A percentile compares a stretch with the other conserved stretches of the same genome.
These are phyloP conservation scores for Saguinus imperator DNA, from an alignment of 2,113 vertebrate species.

Conservation along the genomic window DNA sequence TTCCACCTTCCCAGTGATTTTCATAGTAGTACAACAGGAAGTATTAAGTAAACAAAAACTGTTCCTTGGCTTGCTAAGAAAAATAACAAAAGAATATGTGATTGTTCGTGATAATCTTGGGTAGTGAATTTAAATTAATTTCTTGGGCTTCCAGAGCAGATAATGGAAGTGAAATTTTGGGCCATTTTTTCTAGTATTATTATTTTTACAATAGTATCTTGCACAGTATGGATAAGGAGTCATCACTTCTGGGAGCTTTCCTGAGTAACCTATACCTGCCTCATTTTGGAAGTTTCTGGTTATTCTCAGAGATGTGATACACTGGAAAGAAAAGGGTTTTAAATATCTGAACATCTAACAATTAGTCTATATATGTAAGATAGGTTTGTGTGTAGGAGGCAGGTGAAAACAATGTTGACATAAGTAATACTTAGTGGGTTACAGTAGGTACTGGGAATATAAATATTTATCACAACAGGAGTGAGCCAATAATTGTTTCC, in stretches of 20 bases:
- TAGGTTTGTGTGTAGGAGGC: not conserved
- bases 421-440: not conserved
- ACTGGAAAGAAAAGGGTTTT: not conserved
- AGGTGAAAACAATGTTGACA: not conserved
- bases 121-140: not conserved
- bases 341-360: not conserved
- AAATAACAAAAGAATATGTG: not conserved
- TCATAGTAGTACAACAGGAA: not conserved
- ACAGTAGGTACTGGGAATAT: not conserved
- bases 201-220: not conserved
- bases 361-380: not conserved
- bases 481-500: not conserved
- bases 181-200: constrained; percentile 18
- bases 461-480: not conserved
- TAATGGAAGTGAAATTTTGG: not conserved
- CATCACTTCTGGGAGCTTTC: not conserved
- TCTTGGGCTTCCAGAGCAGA: not conserved
- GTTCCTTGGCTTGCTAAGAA: not conserved
- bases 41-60: not conserved
- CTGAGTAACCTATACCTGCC: not conserved
- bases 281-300: not conserved
- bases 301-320: not conserved
- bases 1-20: not conserved
- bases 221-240: not conserved
- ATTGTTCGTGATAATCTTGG: not conserved